A percentile compares a stretch with the other conserved stretches of the same genome.
Evolutionary conservation across 2,797 vertebrate genomes (phyloP).

Genomic region (Pangasius sanitwongsei): DNA sequence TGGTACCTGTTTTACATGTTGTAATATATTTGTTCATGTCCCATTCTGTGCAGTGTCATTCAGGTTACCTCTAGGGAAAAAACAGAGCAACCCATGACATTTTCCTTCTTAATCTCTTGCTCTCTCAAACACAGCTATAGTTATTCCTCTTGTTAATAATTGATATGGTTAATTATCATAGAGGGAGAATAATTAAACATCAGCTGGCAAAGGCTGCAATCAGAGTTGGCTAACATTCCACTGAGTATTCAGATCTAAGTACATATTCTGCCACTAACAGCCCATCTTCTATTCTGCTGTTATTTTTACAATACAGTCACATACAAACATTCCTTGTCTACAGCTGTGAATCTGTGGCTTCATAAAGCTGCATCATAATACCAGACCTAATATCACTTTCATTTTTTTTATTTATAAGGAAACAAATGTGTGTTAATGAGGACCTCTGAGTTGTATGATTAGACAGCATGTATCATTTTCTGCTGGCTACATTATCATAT

Average conservation of each 20-base stretch:
- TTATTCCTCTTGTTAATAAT: constrained; percentile 47
- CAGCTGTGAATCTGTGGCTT: neutral
- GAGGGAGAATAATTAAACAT: constrained; percentile 50
- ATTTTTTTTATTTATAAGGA: constrained; percentile 70
- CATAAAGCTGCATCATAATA: constrained; percentile 54
- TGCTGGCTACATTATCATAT: constrained; percentile 81
- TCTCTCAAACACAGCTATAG: neutral
- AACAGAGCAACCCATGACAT: constrained; percentile 35
- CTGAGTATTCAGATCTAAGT: neutral
- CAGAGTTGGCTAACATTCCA: neutral
- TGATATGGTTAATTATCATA: constrained; percentile 48
- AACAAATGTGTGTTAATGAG: constrained; percentile 62
- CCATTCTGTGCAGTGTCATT: constrained; percentile 57
- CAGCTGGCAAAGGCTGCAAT: constrained; percentile 39
- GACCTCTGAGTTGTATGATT: constrained; percentile 61
- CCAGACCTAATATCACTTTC: constrained; percentile 67
- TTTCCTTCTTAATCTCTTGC: neutral
- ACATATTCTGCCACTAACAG: neutral
- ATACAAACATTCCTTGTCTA: neutral
- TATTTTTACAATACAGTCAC: neutral
- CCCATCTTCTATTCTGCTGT: neutral
- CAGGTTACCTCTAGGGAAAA: constrained; percentile 61
- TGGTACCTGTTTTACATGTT: constrained; percentile 56
- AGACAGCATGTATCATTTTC: constrained; percentile 73
- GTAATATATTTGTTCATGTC: constrained; percentile 58